phyloP scores from a whole-genome alignment of 2,113 vertebrate species.

The Maccullochella peelii region DNA sequence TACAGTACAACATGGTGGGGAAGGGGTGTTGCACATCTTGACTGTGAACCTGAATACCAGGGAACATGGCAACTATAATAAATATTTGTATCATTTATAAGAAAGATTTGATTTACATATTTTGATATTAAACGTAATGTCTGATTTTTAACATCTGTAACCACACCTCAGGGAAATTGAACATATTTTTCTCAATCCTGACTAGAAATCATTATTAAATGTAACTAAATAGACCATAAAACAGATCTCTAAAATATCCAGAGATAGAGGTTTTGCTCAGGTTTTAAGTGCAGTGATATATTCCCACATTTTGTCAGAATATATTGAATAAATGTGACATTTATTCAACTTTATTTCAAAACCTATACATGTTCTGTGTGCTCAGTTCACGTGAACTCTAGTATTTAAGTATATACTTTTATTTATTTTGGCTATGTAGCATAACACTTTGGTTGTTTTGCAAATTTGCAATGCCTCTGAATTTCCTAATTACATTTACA shows the following conservation, averaged over 20 bases:
- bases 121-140: not conserved
- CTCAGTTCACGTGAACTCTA: not conserved
- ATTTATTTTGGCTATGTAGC: not conserved
- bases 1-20: constrained; percentile 71
- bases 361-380: not conserved
- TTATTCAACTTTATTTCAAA: not conserved
- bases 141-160: not conserved
- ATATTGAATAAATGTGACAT: not conserved
- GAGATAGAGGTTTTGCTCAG: not conserved
- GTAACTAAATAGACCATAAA: not conserved
- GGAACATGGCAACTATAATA: not conserved
- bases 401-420: not conserved
- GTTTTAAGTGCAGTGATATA: not conserved
- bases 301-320: not conserved
- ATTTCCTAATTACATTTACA: not conserved
- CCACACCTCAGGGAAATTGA: not conserved
- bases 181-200: not conserved
- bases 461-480: not conserved
- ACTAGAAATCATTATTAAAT: not conserved
- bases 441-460: not conserved
- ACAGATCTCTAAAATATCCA: not conserved
- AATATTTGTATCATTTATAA: constrained; percentile 7
- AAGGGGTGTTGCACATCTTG: constrained; percentile 47
- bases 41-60: constrained; percentile 35
- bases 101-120: not conserved